phyloP scores from a whole-genome alignment of 2,888 invertebrate genomes.

The Mesochorus sp. region DNA sequence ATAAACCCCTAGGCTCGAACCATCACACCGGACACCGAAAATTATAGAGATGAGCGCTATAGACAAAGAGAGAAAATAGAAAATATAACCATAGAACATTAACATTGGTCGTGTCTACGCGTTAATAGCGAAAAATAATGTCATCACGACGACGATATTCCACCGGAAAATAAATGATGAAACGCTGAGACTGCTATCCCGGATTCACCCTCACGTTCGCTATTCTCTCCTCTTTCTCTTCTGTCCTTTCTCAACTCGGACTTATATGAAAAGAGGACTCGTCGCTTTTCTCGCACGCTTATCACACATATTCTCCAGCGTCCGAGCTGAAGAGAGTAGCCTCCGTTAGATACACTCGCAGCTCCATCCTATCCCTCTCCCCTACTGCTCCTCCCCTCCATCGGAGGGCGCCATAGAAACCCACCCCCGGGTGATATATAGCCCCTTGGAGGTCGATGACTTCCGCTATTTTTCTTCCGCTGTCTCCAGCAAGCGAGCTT shows the following conservation, averaged over 20 bases:
- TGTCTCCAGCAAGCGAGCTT: conserved; percentile 83
- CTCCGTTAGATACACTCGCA: conserved; percentile 17
- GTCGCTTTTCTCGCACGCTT: conserved; percentile 34
- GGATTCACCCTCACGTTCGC: conserved; percentile 65
- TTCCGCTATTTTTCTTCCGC: conserved; percentile 85
- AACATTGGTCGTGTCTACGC: conserved; percentile 15
- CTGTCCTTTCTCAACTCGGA: conserved; percentile 33
- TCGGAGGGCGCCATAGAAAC: conserved; percentile 64
- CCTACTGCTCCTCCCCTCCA: conserved; percentile 57
- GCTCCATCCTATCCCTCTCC: neutral
- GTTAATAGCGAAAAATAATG: conserved; percentile 40
- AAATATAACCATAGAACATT: conserved; percentile 49
- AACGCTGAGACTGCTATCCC: conserved; percentile 73
- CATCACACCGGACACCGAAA: conserved; percentile 21
- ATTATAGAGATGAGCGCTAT: conserved; percentile 35
- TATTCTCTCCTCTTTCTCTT: conserved; percentile 45
- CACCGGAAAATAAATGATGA: conserved; percentile 67
- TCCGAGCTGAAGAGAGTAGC: conserved; percentile 30
- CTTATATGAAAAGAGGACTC: conserved; percentile 28
- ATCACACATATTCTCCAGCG: conserved; percentile 31
- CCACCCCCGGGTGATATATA: conserved; percentile 82
- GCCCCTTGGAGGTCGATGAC: conserved; percentile 86
- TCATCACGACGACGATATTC: conserved; percentile 42
- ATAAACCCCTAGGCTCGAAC: conserved; percentile 66
- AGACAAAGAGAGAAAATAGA: conserved; percentile 48